These are phyloP conservation scores for Stictonetta naevosa DNA, from an alignment of 2,113 vertebrate species.

Conservation along the genomic window DNA sequence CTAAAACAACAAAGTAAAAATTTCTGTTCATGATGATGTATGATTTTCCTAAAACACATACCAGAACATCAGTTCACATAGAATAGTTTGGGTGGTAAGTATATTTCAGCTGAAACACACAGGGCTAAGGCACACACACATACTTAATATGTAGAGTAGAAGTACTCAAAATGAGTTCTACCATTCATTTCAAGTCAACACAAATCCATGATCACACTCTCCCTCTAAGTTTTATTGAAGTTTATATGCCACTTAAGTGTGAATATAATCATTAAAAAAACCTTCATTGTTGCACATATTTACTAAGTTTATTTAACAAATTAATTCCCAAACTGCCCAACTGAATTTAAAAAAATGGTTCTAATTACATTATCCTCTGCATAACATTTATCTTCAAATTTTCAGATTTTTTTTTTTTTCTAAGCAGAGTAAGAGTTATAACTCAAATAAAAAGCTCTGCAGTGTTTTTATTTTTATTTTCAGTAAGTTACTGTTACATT, in stretches of 20 bases:
- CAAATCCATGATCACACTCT: background rate
- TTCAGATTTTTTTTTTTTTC: background rate
- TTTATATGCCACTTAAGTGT: fast-evolving
- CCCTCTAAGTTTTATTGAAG: background rate
- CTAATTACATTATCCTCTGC: background rate
- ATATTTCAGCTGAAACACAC: background rate
- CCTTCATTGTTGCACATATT: background rate
- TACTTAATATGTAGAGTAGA: background rate
- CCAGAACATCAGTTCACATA: background rate
- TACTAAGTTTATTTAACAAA: background rate
- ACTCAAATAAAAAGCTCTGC: background rate
- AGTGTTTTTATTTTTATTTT: background rate
- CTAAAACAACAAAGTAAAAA: background rate
- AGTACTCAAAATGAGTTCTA: background rate
- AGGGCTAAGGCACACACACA: background rate
- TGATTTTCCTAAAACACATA: background rate
- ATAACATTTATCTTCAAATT: background rate
- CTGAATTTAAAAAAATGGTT: background rate
- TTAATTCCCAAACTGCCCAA: background rate
- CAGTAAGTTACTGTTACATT: background rate
- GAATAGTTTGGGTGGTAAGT: background rate
- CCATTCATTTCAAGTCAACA: background rate
- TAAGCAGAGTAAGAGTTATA: background rate
- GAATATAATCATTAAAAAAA: background rate
- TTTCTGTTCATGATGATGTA: background rate